Evolutionary conservation across 2,888 invertebrate species (phyloP).

Genomic region (Merodon equestris): DNA sequence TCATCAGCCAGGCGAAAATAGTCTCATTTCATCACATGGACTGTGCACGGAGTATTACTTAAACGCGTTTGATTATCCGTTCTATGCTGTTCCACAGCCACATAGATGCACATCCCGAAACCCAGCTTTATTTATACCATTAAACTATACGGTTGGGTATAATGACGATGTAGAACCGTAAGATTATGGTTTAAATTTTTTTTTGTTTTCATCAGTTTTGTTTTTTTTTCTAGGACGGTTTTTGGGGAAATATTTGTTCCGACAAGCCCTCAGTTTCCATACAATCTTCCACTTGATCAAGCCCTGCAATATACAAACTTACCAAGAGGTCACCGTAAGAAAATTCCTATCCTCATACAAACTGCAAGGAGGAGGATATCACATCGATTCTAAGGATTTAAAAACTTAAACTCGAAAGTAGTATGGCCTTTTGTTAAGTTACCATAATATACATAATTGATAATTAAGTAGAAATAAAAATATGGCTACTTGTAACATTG

Average conservation of each 20-base stretch:
- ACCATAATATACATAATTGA: no score
- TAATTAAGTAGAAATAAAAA: no score
- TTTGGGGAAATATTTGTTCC: constrained; percentile 75
- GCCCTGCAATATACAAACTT: constrained; percentile 7
- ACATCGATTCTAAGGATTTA: background rate
- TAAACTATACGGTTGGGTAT: constrained; percentile 76
- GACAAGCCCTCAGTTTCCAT: constrained; percentile 75
- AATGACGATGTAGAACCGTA: constrained; percentile 73
- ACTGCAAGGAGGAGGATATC: constrained; percentile 11
- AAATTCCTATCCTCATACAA: constrained; percentile 24
- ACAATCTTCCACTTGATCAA: constrained; percentile 74
- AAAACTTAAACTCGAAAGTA: no score
- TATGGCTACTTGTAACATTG: no score
- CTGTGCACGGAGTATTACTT: constrained; percentile 76
- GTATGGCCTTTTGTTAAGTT: no score
- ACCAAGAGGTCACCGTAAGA: background rate
- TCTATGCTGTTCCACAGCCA: constrained; percentile 74
- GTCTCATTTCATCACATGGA: constrained; percentile 72
- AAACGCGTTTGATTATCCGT: constrained; percentile 76
- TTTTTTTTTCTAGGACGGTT: constrained; percentile 70
- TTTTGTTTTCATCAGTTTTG: background rate
- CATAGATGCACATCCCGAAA: constrained; percentile 71
- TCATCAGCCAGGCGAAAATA: constrained; percentile 74
- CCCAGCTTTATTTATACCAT: constrained; percentile 72
- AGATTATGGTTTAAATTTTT: constrained; percentile 17